phyloP scores from a whole-genome alignment of 2,113 vertebrate genomes.

The Choloepus hoffmanni region DNA sequence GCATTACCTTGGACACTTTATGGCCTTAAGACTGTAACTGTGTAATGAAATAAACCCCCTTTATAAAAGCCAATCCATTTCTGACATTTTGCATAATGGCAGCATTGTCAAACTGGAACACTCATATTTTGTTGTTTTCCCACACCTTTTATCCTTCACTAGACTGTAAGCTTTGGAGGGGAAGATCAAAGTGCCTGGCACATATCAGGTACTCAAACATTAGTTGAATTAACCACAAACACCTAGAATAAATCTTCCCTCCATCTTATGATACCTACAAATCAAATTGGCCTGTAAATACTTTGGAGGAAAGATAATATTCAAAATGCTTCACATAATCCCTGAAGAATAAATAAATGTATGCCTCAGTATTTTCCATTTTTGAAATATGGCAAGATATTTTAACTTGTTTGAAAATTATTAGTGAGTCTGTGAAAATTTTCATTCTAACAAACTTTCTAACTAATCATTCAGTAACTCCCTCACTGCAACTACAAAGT shows the following conservation, averaged over 20 bases:
- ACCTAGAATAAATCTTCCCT: not conserved
- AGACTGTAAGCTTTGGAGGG: not conserved
- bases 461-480: slow-evolving; percentile 29
- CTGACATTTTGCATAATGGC: too few species aligned
- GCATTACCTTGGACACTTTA: too few species aligned
- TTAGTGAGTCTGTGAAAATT: not conserved
- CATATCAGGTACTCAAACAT: not conserved
- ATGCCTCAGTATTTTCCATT: not conserved
- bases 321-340: not conserved
- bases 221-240: not conserved
- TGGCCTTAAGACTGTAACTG: too few species aligned
- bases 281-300: not conserved
- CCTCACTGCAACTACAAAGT: not conserved
- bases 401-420: slow-evolving; percentile 15
- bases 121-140: not conserved
- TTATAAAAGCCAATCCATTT: too few species aligned
- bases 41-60: too few species aligned
- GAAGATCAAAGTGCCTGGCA: not conserved
- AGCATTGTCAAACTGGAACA: too few species aligned
- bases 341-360: slow-evolving; percentile 4
- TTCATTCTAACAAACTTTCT: slow-evolving; percentile 19
- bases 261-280: slow-evolving; percentile 53
- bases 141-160: not conserved
- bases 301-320: not conserved
- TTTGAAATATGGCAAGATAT: slow-evolving; percentile 25